phyloP scores from a whole-genome alignment of 2,888 invertebrate genomes.

The Amorpha juglandis region DNA sequence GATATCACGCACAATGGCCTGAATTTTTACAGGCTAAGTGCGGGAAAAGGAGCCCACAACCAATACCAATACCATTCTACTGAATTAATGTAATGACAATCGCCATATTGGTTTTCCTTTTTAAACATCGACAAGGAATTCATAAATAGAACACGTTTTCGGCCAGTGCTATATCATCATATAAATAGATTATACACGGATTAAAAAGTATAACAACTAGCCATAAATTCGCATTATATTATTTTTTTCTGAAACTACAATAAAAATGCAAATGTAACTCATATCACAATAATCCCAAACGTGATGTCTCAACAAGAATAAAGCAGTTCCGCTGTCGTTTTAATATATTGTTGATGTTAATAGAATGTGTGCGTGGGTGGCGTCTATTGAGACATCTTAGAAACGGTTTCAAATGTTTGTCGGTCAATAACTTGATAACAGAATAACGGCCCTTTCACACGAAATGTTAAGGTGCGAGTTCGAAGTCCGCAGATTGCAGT shows the following conservation, averaged over 20 bases:
- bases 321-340: neutral
- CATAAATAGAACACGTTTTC: neutral
- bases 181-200: neutral
- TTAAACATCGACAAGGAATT: no score
- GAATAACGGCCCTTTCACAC: neutral
- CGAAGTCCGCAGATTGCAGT: neutral
- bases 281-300: neutral
- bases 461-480: neutral
- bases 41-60: no score
- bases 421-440: slow-evolving; percentile 7
- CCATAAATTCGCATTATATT: neutral
- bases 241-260: slow-evolving; percentile 1
- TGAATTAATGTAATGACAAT: neutral
- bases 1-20: no score
- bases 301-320: neutral
- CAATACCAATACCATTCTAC: no score
- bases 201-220: neutral
- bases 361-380: slow-evolving; percentile 6
- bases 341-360: slow-evolving; percentile 7
- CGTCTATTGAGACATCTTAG: slow-evolving; percentile 1
- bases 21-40: no score
- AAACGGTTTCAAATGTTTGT: neutral
- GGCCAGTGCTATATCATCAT: neutral
- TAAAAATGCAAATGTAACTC: neutral
- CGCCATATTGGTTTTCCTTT: neutral